Conservation (phyloP, 2,797 vertebrate species). For the Ambastaia sidthimunki region DNA sequence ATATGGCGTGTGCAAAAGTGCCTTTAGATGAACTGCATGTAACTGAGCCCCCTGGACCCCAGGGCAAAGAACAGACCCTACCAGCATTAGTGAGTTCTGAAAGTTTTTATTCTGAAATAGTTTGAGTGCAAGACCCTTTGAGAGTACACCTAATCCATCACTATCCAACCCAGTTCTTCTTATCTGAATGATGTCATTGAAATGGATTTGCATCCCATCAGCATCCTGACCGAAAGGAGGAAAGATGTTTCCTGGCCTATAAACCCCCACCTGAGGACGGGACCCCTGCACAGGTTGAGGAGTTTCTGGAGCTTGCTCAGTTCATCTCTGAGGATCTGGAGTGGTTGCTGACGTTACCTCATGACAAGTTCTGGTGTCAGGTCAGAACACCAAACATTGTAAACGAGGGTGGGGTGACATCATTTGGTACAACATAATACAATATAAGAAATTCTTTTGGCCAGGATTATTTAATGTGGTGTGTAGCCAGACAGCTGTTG, state of each 20-base stretch:
- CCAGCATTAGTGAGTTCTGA: conserved; percentile 79
- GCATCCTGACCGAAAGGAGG: conserved; percentile 88
- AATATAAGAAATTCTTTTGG: neutral
- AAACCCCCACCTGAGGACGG: conserved; percentile 80
- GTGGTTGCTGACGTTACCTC: conserved; percentile 91
- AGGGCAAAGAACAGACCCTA: conserved; percentile 74
- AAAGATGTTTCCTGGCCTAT: conserved; percentile 90
- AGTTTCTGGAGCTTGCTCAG: conserved; percentile 87
- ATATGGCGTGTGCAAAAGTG: conserved; percentile 60
- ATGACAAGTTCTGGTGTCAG: conserved; percentile 99
- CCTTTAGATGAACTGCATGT: conserved; percentile 82
- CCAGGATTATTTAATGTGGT: neutral
- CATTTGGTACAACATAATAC: neutral
- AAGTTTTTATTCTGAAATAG: neutral
- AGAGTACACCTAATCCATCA: neutral
- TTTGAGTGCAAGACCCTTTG: neutral
- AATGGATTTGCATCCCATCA: conserved; percentile 60
- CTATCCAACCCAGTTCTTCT: neutral
- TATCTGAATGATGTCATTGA: neutral
- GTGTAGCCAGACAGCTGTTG: neutral
- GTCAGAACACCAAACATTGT: conserved; percentile 67
- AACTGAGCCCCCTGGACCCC: conserved; percentile 72
- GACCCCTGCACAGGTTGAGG: conserved; percentile 84
- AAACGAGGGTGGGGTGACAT: neutral
- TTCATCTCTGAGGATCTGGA: conserved; percentile 91